Base-by-base conservation (phyloP, 2,888 invertebrate species). In the Cephonodes hylas region DNA sequence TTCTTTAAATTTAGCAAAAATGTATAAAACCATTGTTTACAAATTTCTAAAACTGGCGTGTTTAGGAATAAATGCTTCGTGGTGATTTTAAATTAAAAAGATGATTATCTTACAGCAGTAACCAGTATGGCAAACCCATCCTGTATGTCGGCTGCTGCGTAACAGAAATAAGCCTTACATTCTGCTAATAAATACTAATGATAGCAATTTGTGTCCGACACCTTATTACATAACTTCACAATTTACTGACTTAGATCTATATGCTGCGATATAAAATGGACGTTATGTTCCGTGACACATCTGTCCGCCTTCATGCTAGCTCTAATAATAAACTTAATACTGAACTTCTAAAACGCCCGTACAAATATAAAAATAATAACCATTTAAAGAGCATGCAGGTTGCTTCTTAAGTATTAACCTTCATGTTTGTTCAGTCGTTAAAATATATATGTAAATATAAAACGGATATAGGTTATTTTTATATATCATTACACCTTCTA, bases 211-310 rank as follows among this genome's bases (percentile, higher is more conserved):
- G 31, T 53, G 27, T 53, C 31, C 53, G 31, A 53, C 53, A 53
- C 18, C 7, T 53, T 31, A 53, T 53, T 53, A 18, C 31, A 53
- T 53, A 31, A 53, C 53, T 31, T 53, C 18, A 53, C 31, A 53
- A 53, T 53, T 53, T 53, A 53, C 31, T 8, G 53, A 8, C 10
- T 31, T 18, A 3, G 18, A 27, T 53, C 53, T 20, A 15, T 27
- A 31, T 31, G 27, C 15, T 8, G 53, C 8, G 13, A 27, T 48
- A 53, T 27, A 27, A 53, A 53, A 27, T 15, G 27, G 18, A 18
- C 53, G n/a, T 25, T 31, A 31, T 31, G 53, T 53, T 53, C 27
- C 53, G 53, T 53, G 53, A 20, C 53, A 53, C 53, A 53, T 53
- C 53, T 53, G 53, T 31, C 31, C 31, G 18, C 10, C 18, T 53